Conservation (phyloP, 2,888 invertebrate genomes). For the Strigamia crassipes region DNA sequence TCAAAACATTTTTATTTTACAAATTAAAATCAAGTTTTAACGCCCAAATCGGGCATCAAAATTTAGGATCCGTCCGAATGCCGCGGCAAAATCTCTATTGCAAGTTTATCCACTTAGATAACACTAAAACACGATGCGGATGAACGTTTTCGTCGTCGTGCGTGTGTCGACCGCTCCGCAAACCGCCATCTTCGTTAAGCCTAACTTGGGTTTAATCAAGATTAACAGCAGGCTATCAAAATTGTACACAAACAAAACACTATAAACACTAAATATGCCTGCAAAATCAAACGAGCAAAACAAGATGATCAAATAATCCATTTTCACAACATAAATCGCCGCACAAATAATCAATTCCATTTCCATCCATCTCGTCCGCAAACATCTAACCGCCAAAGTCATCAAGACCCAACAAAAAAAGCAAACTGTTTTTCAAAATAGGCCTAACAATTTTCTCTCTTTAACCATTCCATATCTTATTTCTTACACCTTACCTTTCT, state of each 20-base stretch:
- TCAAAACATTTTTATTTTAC: slow-evolving; percentile 30
- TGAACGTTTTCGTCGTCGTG: too few relatives aligned
- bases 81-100: neutral
- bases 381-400: neutral
- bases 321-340: neutral
- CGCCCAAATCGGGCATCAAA: neutral
- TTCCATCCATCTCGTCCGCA: neutral
- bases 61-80: neutral
- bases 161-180: too few relatives aligned
- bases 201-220: slow-evolving; percentile 21
- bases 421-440: too few relatives aligned
- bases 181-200: neutral
- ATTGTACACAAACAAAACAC: neutral
- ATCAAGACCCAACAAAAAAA: neutral
- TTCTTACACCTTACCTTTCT: neutral
- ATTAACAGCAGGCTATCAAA: neutral
- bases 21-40: slow-evolving; percentile 20
- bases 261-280: neutral
- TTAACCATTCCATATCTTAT: neutral
- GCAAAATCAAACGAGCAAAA: neutral
- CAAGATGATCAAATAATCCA: neutral
- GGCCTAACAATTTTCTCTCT: too few relatives aligned
- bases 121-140: neutral
- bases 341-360: neutral
- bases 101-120: neutral